These are phyloP conservation scores for Aporophyla lueneburgensis DNA, from an alignment of 2,888 invertebrate species.

Conservation along the genomic window DNA sequence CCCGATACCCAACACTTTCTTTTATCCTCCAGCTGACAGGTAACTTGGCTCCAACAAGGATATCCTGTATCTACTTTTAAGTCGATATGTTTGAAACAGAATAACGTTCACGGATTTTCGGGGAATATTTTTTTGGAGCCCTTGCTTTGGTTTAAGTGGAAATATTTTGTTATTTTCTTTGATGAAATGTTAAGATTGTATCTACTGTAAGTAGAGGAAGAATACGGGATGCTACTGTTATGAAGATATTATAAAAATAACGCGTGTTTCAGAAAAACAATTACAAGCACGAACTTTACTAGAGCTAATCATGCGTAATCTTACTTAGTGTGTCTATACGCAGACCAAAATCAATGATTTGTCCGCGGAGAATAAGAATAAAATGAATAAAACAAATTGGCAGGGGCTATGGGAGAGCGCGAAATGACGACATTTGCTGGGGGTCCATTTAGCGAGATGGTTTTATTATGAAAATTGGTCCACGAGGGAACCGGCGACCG, in stretches of 20 bases:
- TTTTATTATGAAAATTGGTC: conserved; percentile 86
- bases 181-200: neutral
- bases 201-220: neutral
- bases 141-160: conserved; percentile 14
- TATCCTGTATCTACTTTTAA: conserved; percentile 73
- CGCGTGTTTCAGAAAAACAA: conserved; percentile 3
- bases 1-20: conserved; percentile 75
- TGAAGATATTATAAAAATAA: neutral
- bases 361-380: conserved; percentile 64
- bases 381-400: conserved; percentile 80
- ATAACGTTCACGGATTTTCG: conserved; percentile 49
- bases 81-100: conserved; percentile 68
- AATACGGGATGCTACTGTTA: too few relatives aligned
- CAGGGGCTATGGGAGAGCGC: conserved; percentile 71
- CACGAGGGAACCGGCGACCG: conserved; percentile 70
- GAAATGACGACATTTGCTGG: conserved; percentile 73
- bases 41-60: conserved; percentile 72
- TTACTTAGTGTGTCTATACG: conserved; percentile 14
- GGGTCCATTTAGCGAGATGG: conserved; percentile 83
- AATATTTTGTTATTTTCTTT: conserved; percentile 26
- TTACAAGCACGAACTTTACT: neutral
- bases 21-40: conserved; percentile 75
- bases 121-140: conserved; percentile 8
- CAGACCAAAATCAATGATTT: conserved; percentile 74
- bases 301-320: neutral